Evolutionary conservation across 2,888 invertebrate genomes (phyloP).

Genomic region (Callinectes sapidus): DNA sequence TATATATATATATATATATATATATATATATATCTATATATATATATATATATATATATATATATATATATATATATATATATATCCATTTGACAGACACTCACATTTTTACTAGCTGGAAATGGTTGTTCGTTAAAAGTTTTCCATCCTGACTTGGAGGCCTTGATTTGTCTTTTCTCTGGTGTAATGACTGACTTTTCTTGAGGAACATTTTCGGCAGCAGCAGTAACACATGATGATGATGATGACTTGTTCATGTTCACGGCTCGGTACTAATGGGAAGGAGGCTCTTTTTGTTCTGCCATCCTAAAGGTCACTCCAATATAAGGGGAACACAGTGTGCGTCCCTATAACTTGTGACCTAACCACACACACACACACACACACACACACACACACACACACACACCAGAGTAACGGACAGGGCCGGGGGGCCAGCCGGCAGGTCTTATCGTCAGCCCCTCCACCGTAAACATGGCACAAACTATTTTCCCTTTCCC

Average conservation of each 20-base stretch:
- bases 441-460: neutral
- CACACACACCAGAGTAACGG: neutral
- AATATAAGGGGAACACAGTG: neutral
- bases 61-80: constrained; percentile 1
- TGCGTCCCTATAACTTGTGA: neutral
- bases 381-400: constrained; percentile 3
- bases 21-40: neutral
- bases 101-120: neutral
- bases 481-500: constrained; percentile 29
- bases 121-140: constrained; percentile 6
- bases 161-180: constrained; percentile 6
- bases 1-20: neutral
- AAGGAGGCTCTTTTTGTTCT: neutral
- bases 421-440: neutral
- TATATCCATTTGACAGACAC: neutral
- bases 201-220: neutral
- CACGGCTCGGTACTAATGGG: neutral
- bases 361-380: neutral
- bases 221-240: neutral
- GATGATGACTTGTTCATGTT: neutral
- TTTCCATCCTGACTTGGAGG: neutral
- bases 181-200: neutral
- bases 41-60: constrained; percentile 1
- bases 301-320: neutral
- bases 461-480: constrained; percentile 2